Base-by-base conservation (phyloP, 2,113 vertebrate genomes). In the Gymnobelideus leadbeateri region DNA sequence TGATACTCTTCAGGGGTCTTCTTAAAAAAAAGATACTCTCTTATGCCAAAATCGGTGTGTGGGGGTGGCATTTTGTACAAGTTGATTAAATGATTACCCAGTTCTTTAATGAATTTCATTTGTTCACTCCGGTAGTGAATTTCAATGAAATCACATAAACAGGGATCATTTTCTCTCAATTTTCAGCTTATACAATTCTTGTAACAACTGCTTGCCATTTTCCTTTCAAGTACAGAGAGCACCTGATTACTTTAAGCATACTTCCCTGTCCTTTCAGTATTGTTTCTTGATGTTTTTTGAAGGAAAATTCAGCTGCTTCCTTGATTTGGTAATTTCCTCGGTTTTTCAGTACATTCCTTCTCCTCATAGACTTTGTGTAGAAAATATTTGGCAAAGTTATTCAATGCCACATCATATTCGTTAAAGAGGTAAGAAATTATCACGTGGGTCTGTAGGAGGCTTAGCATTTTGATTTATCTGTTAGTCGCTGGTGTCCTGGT, bases 381-480 rank as follows among this genome's bases (percentile, higher is more conserved):
- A 94, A 98, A 98, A 21, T 97, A 98, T 0, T 57, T 37, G 26
- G 97, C 57, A 91, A 98, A 98, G 96, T 98, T 97, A 89, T 95
- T 54, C 89, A 98, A 50, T 43, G 98, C 97, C 47, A 98, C 98
- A 24, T 98, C 97, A 2, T 97, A 96, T 3, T 96, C 91, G 92
- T 96, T 97, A 89, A 98, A 98, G 96, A 97, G 97, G 53, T 95
- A 98, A 43, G 97, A 97, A 99, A 99, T 99, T 0, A 99, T 99
- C 3, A 98, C 97, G 98, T 99, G 99, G 91, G 98, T 99, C 92
- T 99, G 16, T 77, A 99, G 10, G 99, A 99, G 0, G 99, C 99
- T 0, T 97, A 98, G 46, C 99, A 96, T 98, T 99, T 99, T 97
- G 99, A 97, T 97, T 99, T 31, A 99, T 96, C 98, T 99, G 99